A percentile compares a stretch with the other conserved stretches of the same genome.
Evolutionary conservation across 2,113 vertebrate species (phyloP).

Genomic region (Rhineura floridana): DNA sequence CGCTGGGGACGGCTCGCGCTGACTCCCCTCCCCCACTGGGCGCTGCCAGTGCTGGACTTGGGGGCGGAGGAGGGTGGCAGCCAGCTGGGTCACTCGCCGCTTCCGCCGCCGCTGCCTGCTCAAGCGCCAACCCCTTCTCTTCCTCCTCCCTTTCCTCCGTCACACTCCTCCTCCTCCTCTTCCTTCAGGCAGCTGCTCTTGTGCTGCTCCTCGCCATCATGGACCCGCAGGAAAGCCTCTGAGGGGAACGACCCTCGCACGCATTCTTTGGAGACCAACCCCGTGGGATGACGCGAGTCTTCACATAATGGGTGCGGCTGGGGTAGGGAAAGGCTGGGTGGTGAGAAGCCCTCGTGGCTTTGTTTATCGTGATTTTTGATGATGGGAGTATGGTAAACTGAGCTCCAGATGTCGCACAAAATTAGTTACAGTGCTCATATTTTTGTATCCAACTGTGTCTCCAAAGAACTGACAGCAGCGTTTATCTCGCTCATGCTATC

Average conservation of each 20-base stretch:
- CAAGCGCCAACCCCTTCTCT: neutral
- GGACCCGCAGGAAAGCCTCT: neutral
- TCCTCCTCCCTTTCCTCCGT: neutral
- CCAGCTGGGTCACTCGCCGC: neutral
- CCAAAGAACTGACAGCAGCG: neutral
- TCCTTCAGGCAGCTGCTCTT: neutral
- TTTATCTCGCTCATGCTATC: neutral
- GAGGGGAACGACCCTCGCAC: neutral
- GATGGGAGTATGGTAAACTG: too few species aligned
- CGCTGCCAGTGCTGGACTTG: neutral
- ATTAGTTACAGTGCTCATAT: neutral
- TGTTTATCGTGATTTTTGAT: neutral
- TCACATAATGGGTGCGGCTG: neutral
- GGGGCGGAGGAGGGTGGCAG: neutral
- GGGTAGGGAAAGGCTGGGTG: too few species aligned
- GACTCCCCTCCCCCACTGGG: slow-evolving; percentile 12
- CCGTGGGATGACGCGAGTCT: neutral
- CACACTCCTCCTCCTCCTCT: neutral
- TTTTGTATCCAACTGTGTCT: neutral
- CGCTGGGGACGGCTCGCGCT: neutral
- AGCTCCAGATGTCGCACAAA: neutral
- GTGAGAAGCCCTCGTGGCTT: neutral
- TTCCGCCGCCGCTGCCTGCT: neutral
- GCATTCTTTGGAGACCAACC: neutral
- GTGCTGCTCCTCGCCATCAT: neutral